Percentiles rank a stretch among this genome's conserved stretches.
Evolutionary conservation across 2,113 vertebrate species (phyloP).

Genomic region (Procapra przewalskii): DNA sequence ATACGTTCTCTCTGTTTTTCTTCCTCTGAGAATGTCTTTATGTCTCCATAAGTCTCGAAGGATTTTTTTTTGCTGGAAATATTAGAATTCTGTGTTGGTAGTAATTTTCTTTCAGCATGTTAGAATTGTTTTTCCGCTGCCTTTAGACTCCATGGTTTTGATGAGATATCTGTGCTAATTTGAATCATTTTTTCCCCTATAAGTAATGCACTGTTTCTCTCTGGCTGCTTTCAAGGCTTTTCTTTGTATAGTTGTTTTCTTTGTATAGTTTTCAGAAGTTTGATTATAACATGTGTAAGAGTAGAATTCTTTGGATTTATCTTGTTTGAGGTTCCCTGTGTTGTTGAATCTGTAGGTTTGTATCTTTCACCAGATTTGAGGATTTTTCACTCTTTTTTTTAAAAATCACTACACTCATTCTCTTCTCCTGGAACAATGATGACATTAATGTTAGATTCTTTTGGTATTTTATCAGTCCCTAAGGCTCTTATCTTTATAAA

Average conservation of each 20-base stretch:
- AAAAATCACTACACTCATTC: neutral
- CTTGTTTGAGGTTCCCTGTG: neutral
- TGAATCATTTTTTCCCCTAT: neutral
- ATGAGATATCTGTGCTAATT: neutral
- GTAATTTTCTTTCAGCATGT: neutral
- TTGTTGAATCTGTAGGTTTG: neutral
- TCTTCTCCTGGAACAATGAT: neutral
- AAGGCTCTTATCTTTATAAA: neutral
- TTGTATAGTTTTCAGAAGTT: neutral
- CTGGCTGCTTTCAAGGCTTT: neutral
- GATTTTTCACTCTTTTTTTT: neutral
- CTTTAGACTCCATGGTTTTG: neutral
- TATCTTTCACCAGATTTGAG: neutral
- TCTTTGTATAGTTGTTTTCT: neutral
- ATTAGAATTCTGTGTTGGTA: neutral
- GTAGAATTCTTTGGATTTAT: neutral
- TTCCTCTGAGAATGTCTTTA: neutral
- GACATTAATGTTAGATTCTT: neutral
- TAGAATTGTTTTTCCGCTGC: neutral
- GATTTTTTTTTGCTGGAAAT: conserved; percentile 11
- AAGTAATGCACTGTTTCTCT: neutral
- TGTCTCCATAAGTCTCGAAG: neutral
- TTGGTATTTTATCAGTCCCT: neutral
- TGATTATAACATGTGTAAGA: neutral
- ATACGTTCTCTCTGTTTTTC: neutral